Evolutionary conservation across 2,797 vertebrate species (phyloP).

Genomic region (Chrosomus eos): DNA sequence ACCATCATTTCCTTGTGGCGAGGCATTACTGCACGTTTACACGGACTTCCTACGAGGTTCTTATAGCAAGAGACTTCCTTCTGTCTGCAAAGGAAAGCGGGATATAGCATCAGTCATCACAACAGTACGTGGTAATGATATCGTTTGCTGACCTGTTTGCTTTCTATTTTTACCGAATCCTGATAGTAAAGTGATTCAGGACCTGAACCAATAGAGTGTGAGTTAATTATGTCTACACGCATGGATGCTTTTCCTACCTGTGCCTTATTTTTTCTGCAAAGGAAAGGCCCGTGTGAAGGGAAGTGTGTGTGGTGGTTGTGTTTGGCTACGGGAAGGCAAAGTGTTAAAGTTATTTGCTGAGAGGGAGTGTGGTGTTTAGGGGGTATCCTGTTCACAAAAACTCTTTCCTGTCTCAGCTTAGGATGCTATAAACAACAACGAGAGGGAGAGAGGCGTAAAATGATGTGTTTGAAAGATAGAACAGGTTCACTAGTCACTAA

Average conservation of each 20-base stretch:
- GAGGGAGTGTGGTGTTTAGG: slow-evolving; percentile 68
- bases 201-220: neutral
- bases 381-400: slow-evolving; percentile 75
- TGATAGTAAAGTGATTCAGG: slow-evolving; percentile 5
- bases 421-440: slow-evolving; percentile 59
- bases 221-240: slow-evolving; percentile 13
- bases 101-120: slow-evolving; percentile 27
- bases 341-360: slow-evolving; percentile 78
- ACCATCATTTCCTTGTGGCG: slow-evolving; percentile 44
- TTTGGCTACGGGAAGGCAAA: slow-evolving; percentile 75
- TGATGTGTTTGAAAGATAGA: neutral
- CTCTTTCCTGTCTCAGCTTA: slow-evolving; percentile 70
- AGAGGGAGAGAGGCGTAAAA: slow-evolving; percentile 6
- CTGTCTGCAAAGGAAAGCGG: slow-evolving; percentile 23
- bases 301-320: slow-evolving; percentile 77
- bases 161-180: slow-evolving; percentile 19
- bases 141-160: slow-evolving; percentile 12
- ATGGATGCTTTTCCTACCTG: slow-evolving; percentile 1
- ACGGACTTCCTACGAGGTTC: slow-evolving; percentile 32
- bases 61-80: slow-evolving; percentile 36
- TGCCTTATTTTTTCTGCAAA: slow-evolving; percentile 51
- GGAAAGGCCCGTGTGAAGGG: slow-evolving; percentile 75
- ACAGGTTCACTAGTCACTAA: neutral
- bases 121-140: neutral
- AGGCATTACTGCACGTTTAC: slow-evolving; percentile 22